Percentiles rank a stretch among this genome's conserved stretches.
These are phyloP conservation scores for Porphyrio hochstetteri DNA, from an alignment of 2,113 vertebrate genomes.

Conservation along the genomic window DNA sequence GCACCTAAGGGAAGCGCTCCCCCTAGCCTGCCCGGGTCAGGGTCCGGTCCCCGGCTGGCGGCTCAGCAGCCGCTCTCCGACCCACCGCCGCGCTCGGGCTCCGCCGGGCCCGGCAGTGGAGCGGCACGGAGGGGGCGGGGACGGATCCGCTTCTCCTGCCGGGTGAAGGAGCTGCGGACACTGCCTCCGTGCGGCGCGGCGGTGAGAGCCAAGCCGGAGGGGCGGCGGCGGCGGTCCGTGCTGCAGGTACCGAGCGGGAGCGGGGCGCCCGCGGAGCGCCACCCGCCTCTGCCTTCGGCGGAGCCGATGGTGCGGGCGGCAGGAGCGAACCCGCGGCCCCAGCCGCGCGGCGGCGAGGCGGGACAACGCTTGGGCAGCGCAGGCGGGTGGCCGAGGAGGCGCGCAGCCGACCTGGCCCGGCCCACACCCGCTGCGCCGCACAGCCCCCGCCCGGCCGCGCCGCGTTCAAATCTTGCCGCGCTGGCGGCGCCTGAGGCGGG, in stretches of 20 bases:
- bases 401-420: no score
- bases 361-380: no score
- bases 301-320: no score
- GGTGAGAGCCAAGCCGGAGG: not conserved
- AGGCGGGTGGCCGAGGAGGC: no score
- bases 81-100: not conserved
- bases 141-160: not conserved
- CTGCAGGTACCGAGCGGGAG: not conserved
- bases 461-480: not conserved
- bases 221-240: not conserved
- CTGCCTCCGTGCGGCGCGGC: not conserved
- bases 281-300: not conserved
- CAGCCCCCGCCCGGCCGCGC: not conserved
- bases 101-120: not conserved
- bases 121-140: not conserved
- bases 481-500: not conserved
- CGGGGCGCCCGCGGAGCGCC: not conserved
- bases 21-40: rapidly evolving
- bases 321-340: not conserved
- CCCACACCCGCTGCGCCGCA: not conserved
- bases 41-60: not conserved
- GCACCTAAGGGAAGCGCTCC: not conserved
- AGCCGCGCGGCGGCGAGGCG: not conserved
- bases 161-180: not conserved
- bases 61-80: not conserved